Evolutionary conservation across 64 coral and sea anemone species (phyloP), one percentile per base, ranked within the genome.

Genomic region (Montipora foliosa): DNA sequence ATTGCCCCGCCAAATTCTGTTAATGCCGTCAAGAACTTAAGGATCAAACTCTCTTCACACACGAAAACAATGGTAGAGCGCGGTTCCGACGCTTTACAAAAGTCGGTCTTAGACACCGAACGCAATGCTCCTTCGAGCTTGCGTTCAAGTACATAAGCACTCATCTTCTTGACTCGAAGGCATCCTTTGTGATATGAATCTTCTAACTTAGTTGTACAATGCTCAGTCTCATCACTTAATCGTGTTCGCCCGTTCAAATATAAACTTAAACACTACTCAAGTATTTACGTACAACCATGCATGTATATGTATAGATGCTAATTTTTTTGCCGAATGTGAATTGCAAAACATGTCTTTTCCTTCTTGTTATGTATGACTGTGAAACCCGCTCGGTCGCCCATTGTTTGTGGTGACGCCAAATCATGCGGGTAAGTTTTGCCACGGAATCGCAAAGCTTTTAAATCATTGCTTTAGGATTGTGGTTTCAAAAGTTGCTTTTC

Each of bases 221-320:
- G 21, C 22, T 19, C 4, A 66, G 37, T 53, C 60, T 59, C 20
- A 67, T 11, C 81, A 2, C 81, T 46, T 1, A 47, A 37, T 84
- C 81, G 58, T 37, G 25, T 47, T 84, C 24, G 15, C 82, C 76
- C 87, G 87, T 77, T 49, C 77, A 79, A 89, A 76, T 80, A 87
- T 88, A 81, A 88, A 93, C 79, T 93, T 93, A 93, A 93, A 93
- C 92, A 93, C 79, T 87, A 47, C 60, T 81, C 78, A 77, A 88
- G 84, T 93, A 93, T 93, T 93, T 93, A 88, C 84, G 92, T 87
- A 87, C 82, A 82, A 60, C 70, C 71, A 16, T 90, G 72, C 62
- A 91, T 93, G 92, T 93, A 93, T 93, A 93, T 93, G 92, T 93
- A 93, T 93, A 93, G 83, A 93, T 93, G 92, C 92, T 79, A 93